Evolutionary conservation across 1,140 invertebrate species (phyloP), one percentile per base, ranked within the genome.

Genomic region (Ylistrum balloti): DNA sequence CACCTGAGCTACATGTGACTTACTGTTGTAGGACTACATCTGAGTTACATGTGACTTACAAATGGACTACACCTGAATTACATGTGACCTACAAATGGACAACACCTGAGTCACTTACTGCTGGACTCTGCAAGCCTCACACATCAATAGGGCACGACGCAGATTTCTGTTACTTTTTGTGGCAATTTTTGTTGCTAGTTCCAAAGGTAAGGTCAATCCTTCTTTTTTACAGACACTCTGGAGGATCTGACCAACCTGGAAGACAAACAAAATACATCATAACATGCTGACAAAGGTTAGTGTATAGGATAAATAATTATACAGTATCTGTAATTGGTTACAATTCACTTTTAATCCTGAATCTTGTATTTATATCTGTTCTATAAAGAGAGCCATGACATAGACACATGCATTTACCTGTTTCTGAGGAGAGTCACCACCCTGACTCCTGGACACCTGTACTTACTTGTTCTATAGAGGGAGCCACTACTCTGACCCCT

Each of bases 101-200:
- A 7, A 5, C 35, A 38, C 35, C 35, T 38, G 35, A 38, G 35
- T 38, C 13, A 45, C 96, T 95, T 96, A 98, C 97, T 99, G 97
- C 96, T 99, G 98, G 0, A 99, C 98, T 97, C 98, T 98, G 95
- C 98, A 98, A 11, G 98, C 98, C 96, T 99, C 99, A 93, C 98
- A 97, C 97, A 99, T 99, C 0, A 99, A 97, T 90, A 99, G 96
- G 3, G 99, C 99, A 95, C 98, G 96, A 56, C 99, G 97, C n/a
- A 99, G 96, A 97, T 99, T 99, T 48, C 99, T 97, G 90, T 98
- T 97, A 85, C 98, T 98, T 94, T 97, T 97, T 89, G 97, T 97
- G 0, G 98, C 98, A 92, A 99, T 97, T 93, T 97, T 97, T 89
- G 97, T 95, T 0, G 98, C 98, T 48, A 99, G 96, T 94, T 98